Conservation (phyloP, 2,888 invertebrate genomes). For the Neoascia interrupta region DNA sequence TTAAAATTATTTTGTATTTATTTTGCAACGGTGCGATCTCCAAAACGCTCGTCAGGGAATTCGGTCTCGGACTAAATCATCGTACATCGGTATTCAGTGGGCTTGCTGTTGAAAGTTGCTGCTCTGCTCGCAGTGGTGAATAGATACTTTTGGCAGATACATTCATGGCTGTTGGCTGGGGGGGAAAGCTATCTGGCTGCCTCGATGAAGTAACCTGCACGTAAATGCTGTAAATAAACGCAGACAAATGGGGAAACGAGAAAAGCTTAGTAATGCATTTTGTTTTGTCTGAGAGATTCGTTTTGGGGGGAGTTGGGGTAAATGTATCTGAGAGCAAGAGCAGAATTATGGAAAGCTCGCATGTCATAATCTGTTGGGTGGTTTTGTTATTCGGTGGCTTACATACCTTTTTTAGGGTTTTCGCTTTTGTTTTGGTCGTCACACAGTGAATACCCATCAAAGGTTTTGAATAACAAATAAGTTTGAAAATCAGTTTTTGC, state of each 20-base stretch:
- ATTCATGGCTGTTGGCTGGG: constrained; percentile 28
- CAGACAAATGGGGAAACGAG: constrained; percentile 10
- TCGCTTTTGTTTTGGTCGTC: constrained; percentile 26
- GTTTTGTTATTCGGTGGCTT: not conserved
- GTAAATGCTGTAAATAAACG: constrained; percentile 51
- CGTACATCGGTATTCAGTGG: constrained; percentile 57
- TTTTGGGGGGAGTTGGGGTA: not conserved
- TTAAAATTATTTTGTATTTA: not conserved
- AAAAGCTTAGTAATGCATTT: constrained; percentile 29
- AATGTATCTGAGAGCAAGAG: not conserved
- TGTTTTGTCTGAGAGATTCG: not conserved
- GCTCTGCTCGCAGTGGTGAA: constrained; percentile 22
- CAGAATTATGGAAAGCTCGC: constrained; percentile 41
- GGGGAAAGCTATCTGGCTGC: constrained; percentile 35
- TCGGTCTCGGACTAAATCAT: constrained; percentile 76
- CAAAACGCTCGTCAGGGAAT: constrained; percentile 79
- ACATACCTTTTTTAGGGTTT: not conserved
- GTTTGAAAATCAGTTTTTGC: constrained; percentile 52
- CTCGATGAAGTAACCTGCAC: constrained; percentile 32
- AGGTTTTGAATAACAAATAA: constrained; percentile 44
- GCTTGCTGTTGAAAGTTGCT: constrained; percentile 51
- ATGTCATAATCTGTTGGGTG: not conserved
- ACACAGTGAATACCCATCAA: constrained; percentile 40
- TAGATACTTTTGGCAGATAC: constrained; percentile 63
- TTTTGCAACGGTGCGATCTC: constrained; percentile 69